Base-by-base conservation (phyloP, 2,888 invertebrate genomes). In the Pristionchus entomophagus region DNA sequence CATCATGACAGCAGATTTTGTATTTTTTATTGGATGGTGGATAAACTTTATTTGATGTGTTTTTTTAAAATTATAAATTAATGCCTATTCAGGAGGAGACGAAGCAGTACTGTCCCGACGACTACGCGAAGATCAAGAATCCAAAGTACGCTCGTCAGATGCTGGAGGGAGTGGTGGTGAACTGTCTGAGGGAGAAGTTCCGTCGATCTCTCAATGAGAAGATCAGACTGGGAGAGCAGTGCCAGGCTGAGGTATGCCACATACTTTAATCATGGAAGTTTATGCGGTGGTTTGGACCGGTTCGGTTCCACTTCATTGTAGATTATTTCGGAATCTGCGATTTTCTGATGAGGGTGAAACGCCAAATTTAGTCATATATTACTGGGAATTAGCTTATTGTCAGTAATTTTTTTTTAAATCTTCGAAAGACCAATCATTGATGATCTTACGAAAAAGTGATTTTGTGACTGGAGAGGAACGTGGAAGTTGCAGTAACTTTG, bases 181-280 rank as follows among this genome's bases (percentile, higher is more conserved):
- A 87, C 14, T 93, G 93, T 80, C 86, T 93, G 62, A 87, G 93
- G 10, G 91, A 91, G 59, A 90, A 93, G 85, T 92, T 89, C 88
- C 87, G 91, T 22, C 87, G 90, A 77, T 88, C 90, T 10, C 87
- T 87, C 49, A 88, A 86, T 41, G 89, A 89, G 53, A 85, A 88
- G 26, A 88, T 90, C 32, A 86, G 87, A 5, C 86, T 89, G 69
- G 86, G 87, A 1, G 86, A 87, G 32, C 80, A 87, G 17, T 90
- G 90, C 59, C 83, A 87, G 41, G 77, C 86, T 0, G 90, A 90
- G 88, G 88, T 86, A 26, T 22, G 41, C 17, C 38, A 17, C 26
- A 41, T 26, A 49, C 26, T 8, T 3, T 29, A 12, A 10, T 1
- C 2, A 14, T 12, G 26, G 26, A 1, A 29, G 14, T 12, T 59